Conservation (phyloP, 2,797 vertebrate genomes). For the Carduelis carduelis region DNA sequence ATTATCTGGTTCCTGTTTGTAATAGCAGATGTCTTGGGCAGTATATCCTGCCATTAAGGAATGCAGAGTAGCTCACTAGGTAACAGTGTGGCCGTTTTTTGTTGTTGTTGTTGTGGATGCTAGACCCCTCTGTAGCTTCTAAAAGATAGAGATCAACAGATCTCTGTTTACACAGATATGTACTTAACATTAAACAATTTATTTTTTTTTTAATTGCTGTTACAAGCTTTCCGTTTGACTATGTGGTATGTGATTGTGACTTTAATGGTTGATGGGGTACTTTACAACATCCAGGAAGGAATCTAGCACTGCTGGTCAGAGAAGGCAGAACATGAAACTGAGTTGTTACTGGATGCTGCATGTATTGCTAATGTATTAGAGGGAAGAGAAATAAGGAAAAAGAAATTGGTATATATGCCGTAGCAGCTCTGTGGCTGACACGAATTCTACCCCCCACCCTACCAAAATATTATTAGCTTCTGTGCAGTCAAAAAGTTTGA, state of each 20-base stretch:
- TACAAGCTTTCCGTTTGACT: neutral
- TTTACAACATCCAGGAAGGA: neutral
- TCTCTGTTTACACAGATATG: neutral
- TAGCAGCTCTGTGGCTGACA: neutral
- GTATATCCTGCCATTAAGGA: neutral
- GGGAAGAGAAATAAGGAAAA: neutral
- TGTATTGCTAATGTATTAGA: neutral
- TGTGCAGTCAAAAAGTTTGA: neutral
- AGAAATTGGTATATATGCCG: neutral
- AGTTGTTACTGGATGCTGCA: neutral
- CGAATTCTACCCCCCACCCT: neutral
- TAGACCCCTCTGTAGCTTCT: neutral
- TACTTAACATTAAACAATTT: neutral
- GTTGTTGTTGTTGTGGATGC: neutral
- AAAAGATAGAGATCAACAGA: neutral
- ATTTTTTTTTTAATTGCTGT: neutral
- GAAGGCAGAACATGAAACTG: neutral
- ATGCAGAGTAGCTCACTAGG: neutral
- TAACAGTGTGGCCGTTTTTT: neutral
- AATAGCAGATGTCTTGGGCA: neutral
- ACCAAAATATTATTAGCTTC: conserved; percentile 43
- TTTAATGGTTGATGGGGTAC: neutral
- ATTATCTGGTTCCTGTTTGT: neutral
- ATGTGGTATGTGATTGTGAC: neutral
- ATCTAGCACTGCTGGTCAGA: neutral